These are phyloP conservation scores for Achatina immaculata DNA, from an alignment of 1,140 invertebrate genomes.

Conservation along the genomic window DNA sequence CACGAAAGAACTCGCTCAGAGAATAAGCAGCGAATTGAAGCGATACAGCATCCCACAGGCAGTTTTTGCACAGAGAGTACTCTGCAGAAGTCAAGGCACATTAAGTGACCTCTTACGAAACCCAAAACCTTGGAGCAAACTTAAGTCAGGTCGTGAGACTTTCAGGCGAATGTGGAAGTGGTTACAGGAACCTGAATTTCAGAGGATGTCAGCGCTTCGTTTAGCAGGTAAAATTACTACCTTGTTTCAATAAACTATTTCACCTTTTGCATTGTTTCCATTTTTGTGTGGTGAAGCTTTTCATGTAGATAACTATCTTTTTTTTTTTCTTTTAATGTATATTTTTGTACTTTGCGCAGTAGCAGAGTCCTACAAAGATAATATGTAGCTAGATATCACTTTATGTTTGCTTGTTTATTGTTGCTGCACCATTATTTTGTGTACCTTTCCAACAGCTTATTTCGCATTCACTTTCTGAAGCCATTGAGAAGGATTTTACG, in stretches of 20 bases:
- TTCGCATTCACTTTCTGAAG: too few relatives aligned
- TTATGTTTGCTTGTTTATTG: too few relatives aligned
- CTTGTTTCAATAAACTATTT: too few relatives aligned
- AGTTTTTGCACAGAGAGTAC: conserved; percentile 97
- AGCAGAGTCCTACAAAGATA: too few relatives aligned
- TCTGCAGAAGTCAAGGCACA: conserved; percentile 98
- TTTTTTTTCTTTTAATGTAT: too few relatives aligned
- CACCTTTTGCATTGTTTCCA: background rate
- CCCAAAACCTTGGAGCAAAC: conserved; percentile 99
- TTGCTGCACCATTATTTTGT: too few relatives aligned
- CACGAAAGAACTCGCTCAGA: conserved; percentile 98
- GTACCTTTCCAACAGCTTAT: too few relatives aligned
- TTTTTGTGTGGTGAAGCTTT: background rate
- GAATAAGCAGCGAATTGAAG: conserved; percentile 98
- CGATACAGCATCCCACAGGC: conserved; percentile 99
- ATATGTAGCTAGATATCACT: too few relatives aligned
- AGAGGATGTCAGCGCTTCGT: conserved; percentile 97
- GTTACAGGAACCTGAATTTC: conserved; percentile 99
- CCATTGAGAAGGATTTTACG: too few relatives aligned
- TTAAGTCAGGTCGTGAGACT: conserved; percentile 99
- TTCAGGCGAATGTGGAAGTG: conserved; percentile 99
- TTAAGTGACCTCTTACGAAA: conserved; percentile 96
- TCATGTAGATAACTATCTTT: too few relatives aligned
- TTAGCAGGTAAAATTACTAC: conserved; percentile 89
- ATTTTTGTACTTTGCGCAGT: too few relatives aligned